Evolutionary conservation across 1,140 invertebrate genomes (phyloP).

Genomic region (Apis laboriosa): DNA sequence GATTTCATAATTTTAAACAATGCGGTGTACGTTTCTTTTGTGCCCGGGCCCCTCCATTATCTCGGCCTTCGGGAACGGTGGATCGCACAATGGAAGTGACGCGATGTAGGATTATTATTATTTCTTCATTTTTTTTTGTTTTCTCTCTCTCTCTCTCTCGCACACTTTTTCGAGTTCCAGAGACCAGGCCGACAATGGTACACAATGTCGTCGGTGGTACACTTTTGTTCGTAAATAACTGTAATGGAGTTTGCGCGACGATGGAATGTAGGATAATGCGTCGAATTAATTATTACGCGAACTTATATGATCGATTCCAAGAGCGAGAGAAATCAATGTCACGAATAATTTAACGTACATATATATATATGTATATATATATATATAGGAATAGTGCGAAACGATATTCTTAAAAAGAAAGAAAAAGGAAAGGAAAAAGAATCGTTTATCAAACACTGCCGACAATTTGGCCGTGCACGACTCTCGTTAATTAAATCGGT

Average conservation of each 20-base stretch:
- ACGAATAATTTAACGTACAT: too few relatives aligned
- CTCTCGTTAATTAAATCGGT: not conserved
- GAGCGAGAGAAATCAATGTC: too few relatives aligned
- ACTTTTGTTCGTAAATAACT: not conserved
- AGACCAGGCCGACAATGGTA: not conserved
- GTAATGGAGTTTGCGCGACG: not conserved
- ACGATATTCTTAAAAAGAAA: too few relatives aligned
- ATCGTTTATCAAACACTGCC: not conserved
- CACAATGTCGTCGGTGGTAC: not conserved
- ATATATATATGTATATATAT: too few relatives aligned
- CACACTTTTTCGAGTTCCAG: not conserved
- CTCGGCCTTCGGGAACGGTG: not conserved
- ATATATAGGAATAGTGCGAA: too few relatives aligned
- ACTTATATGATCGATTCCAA: too few relatives aligned
- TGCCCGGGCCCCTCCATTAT: slow-evolving; percentile 12
- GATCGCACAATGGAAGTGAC: not conserved
- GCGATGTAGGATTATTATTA: not conserved
- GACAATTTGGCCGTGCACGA: not conserved
- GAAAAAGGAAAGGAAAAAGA: not conserved
- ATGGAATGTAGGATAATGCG: too few relatives aligned
- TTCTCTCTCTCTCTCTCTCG: not conserved
- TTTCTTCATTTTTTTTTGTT: too few relatives aligned
- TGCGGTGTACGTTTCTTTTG: slow-evolving; percentile 14
- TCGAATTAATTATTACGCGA: too few relatives aligned
- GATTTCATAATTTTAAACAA: slow-evolving; percentile 26